Evolutionary conservation across 2,888 invertebrate genomes (phyloP).

Genomic region (Helleia helle): DNA sequence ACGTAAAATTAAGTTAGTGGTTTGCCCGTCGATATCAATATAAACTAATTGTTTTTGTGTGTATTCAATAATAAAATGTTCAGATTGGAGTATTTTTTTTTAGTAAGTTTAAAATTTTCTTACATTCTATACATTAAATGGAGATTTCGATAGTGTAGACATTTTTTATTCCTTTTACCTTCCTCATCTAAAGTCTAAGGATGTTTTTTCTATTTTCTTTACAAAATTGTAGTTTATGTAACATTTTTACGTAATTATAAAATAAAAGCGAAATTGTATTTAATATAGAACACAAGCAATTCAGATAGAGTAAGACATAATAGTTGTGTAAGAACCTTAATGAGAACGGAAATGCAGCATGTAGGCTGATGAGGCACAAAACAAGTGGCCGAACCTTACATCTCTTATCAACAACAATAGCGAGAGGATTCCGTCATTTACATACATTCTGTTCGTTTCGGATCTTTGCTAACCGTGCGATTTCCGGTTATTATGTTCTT

Average conservation of each 20-base stretch:
- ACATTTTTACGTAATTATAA: no score
- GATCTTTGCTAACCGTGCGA: conserved; percentile 24
- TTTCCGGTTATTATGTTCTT: conserved; percentile 26
- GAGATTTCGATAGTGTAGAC: no score
- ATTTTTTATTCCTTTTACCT: no score
- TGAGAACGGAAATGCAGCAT: conserved; percentile 4
- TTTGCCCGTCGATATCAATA: conserved; percentile 16
- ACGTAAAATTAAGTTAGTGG: conserved; percentile 24
- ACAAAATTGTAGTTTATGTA: no score
- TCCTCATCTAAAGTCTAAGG: no score
- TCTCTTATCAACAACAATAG: conserved; percentile 33
- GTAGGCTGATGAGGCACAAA: conserved; percentile 7
- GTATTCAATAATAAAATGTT: background rate
- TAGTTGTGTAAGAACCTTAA: conserved; percentile 4
- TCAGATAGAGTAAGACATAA: background rate
- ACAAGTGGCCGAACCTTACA: conserved; percentile 18
- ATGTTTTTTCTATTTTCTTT: no score
- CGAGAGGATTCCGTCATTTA: conserved; percentile 34
- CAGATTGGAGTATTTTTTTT: background rate
- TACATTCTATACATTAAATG: no score
- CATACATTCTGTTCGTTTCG: conserved; percentile 43
- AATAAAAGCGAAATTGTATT: background rate
- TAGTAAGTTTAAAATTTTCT: no score
- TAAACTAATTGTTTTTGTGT: background rate
- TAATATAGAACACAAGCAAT: background rate